Base-by-base conservation (phyloP, 2,113 vertebrate genomes). In the Lutjanus erythropterus region DNA sequence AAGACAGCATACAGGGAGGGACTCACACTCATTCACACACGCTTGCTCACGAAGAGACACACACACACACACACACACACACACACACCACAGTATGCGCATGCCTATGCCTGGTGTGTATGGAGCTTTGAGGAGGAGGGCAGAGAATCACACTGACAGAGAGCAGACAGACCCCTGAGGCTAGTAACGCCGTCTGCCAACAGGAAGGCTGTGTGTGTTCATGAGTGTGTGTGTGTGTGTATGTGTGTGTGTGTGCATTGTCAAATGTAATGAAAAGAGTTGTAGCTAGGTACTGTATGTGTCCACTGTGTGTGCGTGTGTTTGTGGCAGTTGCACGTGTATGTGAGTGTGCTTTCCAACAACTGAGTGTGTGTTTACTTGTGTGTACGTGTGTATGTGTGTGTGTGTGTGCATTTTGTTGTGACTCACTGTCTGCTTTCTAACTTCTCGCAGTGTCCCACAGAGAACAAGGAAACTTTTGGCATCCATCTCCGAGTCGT, bases 401-500 rank as follows among this genome's bases (percentile, higher is more conserved):
- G 39, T 58, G 27, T 44, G 44, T 58, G 50, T 46, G 19, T 78
- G 9, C 41, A 3, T 69, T 58, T 61, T 12, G 35, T 33, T 73
- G 42, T 89, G 80, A 89, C 77, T 92, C 74, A 91, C 52, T 82
- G 29, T 89, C 49, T 86, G 59, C 60, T 82, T 68, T 87, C 74
- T 75, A 75, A 94, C 93, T 96, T 95, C 91, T 95, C 92, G 81
- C 91, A 99, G 98, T 99, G 97, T 89, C 97, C 98, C 84, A 97
- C 97, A 83, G 94, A 95, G 94, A 97, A 95, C 83, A 97, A 95
- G 93, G 93, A 95, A 91, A 97, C 96, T 59, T 99, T 99, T 95
- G 97, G 97, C 42, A 94, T 99, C 85, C 98, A 99, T 91, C 91
- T 99, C 81, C 95, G 99, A 90, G 94, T 98, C 64, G 95, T 99